These are phyloP conservation scores for Troglohyphantes excavatus DNA, from an alignment of 2,888 invertebrate species.

Conservation along the genomic window DNA sequence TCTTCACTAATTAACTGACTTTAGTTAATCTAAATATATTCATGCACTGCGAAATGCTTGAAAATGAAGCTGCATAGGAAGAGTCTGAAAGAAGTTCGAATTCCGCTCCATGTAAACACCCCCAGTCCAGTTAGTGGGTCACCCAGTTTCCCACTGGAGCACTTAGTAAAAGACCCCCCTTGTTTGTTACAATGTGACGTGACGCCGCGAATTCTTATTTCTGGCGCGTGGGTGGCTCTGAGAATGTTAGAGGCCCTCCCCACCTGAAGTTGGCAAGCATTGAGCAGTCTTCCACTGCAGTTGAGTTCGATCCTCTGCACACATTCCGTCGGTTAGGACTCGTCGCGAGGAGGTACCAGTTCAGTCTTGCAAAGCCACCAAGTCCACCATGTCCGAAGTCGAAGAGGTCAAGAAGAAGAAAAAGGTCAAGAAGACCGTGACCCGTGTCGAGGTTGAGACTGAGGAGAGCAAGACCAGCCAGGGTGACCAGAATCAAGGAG, in stretches of 20 bases:
- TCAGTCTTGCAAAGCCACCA: background rate
- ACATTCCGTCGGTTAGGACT: constrained; percentile 68
- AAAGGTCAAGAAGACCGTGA: constrained; percentile 76
- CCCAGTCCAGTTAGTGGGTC: no score
- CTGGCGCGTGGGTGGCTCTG: constrained; percentile 75
- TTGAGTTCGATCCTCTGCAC: constrained; percentile 47
- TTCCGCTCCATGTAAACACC: no score
- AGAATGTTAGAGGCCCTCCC: constrained; percentile 71
- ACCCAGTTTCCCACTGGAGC: no score
- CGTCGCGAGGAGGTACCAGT: constrained; percentile 35
- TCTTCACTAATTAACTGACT: no score
- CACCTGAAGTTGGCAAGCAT: constrained; percentile 74
- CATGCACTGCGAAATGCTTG: no score
- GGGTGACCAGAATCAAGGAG: constrained; percentile 37
- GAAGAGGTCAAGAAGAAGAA: constrained; percentile 77
- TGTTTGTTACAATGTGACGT: no score
- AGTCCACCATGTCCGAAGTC: constrained; percentile 70
- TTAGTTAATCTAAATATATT: no score
- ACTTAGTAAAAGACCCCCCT: no score
- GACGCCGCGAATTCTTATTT: constrained; percentile 59
- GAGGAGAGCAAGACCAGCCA: constrained; percentile 59
- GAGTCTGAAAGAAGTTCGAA: no score
- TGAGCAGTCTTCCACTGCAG: constrained; percentile 58
- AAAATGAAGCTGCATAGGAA: no score
- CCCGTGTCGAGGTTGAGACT: constrained; percentile 70